Conservation (phyloP, 2,797 vertebrate species). For the Megaceryle alcyon region DNA sequence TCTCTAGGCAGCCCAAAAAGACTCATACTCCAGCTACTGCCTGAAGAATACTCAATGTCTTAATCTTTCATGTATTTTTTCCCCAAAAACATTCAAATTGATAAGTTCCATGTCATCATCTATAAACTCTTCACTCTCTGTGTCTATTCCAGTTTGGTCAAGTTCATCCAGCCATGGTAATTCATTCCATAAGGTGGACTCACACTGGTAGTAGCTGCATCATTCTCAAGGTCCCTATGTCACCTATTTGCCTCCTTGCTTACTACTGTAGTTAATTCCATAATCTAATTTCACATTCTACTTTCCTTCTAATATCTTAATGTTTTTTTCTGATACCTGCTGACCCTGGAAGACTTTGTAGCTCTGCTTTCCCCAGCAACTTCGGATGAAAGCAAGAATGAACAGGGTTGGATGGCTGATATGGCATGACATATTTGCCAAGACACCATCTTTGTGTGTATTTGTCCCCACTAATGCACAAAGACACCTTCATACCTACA, state of each 20-base stretch:
- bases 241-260: background rate
- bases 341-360: background rate
- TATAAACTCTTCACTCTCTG: background rate
- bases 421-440: background rate
- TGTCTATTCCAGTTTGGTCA: background rate
- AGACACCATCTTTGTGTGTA: background rate
- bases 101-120: background rate
- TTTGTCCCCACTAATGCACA: background rate
- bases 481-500: background rate
- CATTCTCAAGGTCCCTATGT: background rate
- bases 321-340: background rate
- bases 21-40: background rate
- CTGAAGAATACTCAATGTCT: background rate
- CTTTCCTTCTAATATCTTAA: background rate
- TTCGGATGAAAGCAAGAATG: background rate
- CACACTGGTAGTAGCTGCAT: no score
- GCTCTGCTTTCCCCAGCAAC: background rate
- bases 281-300: background rate
- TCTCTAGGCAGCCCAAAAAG: background rate
- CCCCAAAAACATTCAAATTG: fast-evolving
- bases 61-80: background rate
- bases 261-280: background rate
- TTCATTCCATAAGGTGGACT: background rate
- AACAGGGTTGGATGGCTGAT: background rate
- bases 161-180: background rate